Percentiles rank a stretch among this genome's conserved stretches.
phyloP scores from a whole-genome alignment of 2,888 invertebrate species.

The Dione vanillae region DNA sequence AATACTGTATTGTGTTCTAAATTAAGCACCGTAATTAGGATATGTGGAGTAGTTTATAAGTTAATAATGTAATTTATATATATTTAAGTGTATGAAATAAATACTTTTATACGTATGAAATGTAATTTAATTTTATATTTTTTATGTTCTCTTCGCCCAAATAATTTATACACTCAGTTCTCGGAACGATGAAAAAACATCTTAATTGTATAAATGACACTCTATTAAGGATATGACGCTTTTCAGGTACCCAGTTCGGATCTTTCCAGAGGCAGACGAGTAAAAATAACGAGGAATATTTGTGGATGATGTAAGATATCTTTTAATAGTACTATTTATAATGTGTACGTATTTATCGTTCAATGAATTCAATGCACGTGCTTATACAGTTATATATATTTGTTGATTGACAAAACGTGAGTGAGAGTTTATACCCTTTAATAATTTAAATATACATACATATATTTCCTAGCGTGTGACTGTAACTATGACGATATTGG shows the following conservation, averaged over 20 bases:
- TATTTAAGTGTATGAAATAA: not conserved
- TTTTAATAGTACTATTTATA: constrained; percentile 12
- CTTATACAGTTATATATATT: not conserved
- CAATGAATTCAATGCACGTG: not conserved
- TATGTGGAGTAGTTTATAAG: not conserved
- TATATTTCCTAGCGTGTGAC: no score
- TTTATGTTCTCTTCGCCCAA: not conserved
- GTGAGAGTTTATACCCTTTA: not conserved
- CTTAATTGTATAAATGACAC: not conserved
- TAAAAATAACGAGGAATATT: constrained; percentile 74
- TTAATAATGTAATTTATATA: not conserved
- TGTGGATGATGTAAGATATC: constrained; percentile 78
- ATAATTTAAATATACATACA: not conserved
- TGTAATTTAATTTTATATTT: not conserved
- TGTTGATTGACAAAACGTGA: not conserved
- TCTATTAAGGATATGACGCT: not conserved
- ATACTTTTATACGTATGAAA: no score
- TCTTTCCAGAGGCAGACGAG: constrained; percentile 65
- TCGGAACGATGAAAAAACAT: not conserved
- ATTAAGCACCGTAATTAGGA: no score
- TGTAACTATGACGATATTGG: no score
- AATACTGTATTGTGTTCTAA: not conserved
- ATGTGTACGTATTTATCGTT: constrained; percentile 12
- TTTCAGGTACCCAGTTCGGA: constrained; percentile 65
- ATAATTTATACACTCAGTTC: not conserved